Percentiles rank a stretch among this genome's conserved stretches.
These are phyloP conservation scores for Blennius ocellaris DNA, from an alignment of 2,113 vertebrate species.

Conservation along the genomic window DNA sequence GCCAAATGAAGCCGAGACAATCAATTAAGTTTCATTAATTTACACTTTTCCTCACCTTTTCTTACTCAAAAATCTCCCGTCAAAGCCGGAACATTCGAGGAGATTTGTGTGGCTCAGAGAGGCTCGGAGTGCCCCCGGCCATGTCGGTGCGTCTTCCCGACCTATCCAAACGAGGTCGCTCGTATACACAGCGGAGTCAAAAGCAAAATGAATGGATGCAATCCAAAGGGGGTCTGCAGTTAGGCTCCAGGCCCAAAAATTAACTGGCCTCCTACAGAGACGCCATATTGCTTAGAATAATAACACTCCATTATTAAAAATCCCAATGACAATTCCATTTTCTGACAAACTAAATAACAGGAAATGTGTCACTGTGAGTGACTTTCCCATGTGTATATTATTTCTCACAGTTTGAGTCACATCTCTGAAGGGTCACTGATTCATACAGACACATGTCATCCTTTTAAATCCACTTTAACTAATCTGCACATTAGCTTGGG, in stretches of 20 bases:
- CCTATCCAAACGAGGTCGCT: conserved; percentile 87
- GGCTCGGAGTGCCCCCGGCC: conserved; percentile 89
- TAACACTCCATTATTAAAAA: conserved; percentile 75
- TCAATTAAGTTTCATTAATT: conserved; percentile 93
- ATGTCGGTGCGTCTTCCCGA: conserved; percentile 87
- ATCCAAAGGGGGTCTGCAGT: conserved; percentile 74
- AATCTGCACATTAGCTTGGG: conserved; percentile 74
- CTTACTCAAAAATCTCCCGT: conserved; percentile 78
- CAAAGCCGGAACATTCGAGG: conserved; percentile 19
- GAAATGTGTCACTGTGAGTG: conserved; percentile 72
- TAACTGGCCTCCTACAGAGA: conserved; percentile 79
- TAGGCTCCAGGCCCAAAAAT: conserved; percentile 75
- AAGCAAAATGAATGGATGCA: conserved; percentile 90
- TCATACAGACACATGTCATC: conserved; percentile 78
- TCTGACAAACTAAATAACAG: conserved; percentile 73
- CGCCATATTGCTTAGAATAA: conserved; percentile 84
- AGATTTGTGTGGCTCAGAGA: conserved; percentile 73
- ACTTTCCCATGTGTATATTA: conserved; percentile 69
- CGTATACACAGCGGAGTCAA: conserved; percentile 87
- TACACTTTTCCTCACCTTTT: conserved; percentile 58
- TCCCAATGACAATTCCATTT: conserved; percentile 79
- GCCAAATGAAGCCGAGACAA: conserved; percentile 91
- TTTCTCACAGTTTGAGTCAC: conserved; percentile 71
- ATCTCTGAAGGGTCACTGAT: conserved; percentile 73
- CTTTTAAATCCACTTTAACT: conserved; percentile 72